Percentiles rank a stretch among this genome's conserved stretches.
Evolutionary conservation across 1,140 invertebrate genomes (phyloP).

Genomic region (Tetragnatha versicolor): DNA sequence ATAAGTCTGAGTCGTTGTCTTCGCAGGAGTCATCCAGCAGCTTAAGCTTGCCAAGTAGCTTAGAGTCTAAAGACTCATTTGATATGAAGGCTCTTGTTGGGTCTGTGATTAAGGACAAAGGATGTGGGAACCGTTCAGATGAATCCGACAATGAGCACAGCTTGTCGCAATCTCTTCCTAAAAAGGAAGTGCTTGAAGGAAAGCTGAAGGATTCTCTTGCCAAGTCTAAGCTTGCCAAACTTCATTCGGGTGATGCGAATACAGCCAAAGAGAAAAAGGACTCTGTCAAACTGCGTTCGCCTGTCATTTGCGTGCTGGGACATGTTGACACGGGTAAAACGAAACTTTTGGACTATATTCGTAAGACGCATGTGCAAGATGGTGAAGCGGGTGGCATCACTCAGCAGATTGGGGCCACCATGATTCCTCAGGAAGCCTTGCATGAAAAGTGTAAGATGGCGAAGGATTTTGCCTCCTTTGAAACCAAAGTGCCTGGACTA

Average conservation of each 20-base stretch:
- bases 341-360: slow-evolving; percentile 90
- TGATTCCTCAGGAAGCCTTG: slow-evolving; percentile 95
- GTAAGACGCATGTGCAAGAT: slow-evolving; percentile 95
- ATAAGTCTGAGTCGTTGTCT: slow-evolving; percentile 42
- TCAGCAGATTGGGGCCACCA: slow-evolving; percentile 99
- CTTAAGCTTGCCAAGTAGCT: slow-evolving; percentile 27
- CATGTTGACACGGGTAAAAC: slow-evolving; percentile 99
- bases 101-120: neutral
- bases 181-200: neutral
- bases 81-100: neutral
- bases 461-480: slow-evolving; percentile 77
- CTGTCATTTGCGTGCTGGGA: slow-evolving; percentile 97
- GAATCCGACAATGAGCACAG: slow-evolving; percentile 14
- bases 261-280: slow-evolving; percentile 76
- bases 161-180: neutral
- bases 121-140: slow-evolving; percentile 31
- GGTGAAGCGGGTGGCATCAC: slow-evolving; percentile 99
- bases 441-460: slow-evolving; percentile 93
- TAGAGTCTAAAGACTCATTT: slow-evolving; percentile 22
- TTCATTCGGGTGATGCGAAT: slow-evolving; percentile 70
- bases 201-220: neutral
- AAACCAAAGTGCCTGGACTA: slow-evolving; percentile 92
- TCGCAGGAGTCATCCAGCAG: slow-evolving; percentile 29
- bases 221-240: neutral
- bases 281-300: slow-evolving; percentile 78